phyloP scores from a whole-genome alignment of 2,888 invertebrate genomes.

The Hyalella azteca region DNA sequence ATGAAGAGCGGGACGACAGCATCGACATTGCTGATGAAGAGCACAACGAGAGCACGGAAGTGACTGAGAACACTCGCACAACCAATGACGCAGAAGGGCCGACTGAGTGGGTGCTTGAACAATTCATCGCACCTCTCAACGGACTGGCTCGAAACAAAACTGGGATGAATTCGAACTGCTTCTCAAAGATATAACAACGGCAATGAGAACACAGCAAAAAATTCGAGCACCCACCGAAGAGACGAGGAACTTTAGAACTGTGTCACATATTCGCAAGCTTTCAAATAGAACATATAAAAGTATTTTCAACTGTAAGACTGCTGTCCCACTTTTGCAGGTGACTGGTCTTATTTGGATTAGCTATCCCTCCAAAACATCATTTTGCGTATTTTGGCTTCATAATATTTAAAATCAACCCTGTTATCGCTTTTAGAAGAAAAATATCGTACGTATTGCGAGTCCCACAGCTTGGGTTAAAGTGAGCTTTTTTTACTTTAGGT shows the following conservation, averaged over 20 bases:
- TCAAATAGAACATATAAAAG: neutral
- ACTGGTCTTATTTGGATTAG: too few species aligned
- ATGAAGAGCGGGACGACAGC: neutral
- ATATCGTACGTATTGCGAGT: too few species aligned
- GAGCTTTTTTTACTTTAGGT: too few species aligned
- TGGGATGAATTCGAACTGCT: neutral
- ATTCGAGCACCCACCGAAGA: neutral
- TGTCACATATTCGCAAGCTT: neutral
- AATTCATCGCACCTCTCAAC: neutral
- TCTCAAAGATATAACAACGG: neutral
- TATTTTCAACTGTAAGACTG: neutral
- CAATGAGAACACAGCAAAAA: neutral
- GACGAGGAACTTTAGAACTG: neutral
- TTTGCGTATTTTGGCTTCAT: too few species aligned
- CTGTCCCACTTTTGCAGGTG: too few species aligned
- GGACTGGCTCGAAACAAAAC: neutral
- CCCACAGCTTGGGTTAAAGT: too few species aligned
- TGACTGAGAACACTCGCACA: neutral
- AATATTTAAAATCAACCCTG: too few species aligned
- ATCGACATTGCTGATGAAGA: neutral
- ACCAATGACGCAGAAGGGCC: neutral
- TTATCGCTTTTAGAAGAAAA: neutral
- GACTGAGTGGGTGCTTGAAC: neutral
- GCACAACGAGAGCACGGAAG: neutral
- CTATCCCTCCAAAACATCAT: too few species aligned